Evolutionary conservation across 1,140 invertebrate genomes (phyloP).

Genomic region (Phymastichus coffea): DNA sequence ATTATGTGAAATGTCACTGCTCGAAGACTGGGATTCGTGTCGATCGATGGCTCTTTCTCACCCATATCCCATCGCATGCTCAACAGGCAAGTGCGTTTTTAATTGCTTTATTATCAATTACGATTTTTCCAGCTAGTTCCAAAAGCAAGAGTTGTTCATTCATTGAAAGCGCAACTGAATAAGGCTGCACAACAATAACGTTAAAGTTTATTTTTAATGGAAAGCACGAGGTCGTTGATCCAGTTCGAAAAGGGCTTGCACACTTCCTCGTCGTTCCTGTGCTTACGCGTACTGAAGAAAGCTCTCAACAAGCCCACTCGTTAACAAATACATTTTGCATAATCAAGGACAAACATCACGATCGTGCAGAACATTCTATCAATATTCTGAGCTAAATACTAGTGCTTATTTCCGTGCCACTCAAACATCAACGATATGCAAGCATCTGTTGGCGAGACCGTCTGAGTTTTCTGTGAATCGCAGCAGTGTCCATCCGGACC

Average conservation of each 20-base stretch:
- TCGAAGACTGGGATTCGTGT: constrained; percentile 10
- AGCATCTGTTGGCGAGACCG: constrained; percentile 24
- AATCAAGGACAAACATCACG: constrained; percentile 15
- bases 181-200: constrained; percentile 17
- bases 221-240: too few species aligned
- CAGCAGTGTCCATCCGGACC: too few species aligned
- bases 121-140: constrained; percentile 32
- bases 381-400: constrained; percentile 18
- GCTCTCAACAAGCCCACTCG: constrained; percentile 24
- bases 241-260: too few species aligned
- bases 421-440: constrained; percentile 22
- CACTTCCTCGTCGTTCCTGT: neutral
- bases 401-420: constrained; percentile 21
- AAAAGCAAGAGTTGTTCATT: constrained; percentile 38
- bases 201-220: constrained; percentile 21
- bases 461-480: too few species aligned
- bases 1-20: too few species aligned
- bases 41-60: neutral
- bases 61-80: constrained; percentile 29
- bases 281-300: constrained; percentile 19
- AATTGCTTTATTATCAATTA: too few species aligned
- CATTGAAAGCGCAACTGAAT: constrained; percentile 37
- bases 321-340: neutral
- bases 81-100: constrained; percentile 7
- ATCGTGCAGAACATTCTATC: constrained; percentile 26